These are phyloP conservation scores for Nasonia longicornis DNA, from an alignment of 1,140 invertebrate species.

Conservation along the genomic window DNA sequence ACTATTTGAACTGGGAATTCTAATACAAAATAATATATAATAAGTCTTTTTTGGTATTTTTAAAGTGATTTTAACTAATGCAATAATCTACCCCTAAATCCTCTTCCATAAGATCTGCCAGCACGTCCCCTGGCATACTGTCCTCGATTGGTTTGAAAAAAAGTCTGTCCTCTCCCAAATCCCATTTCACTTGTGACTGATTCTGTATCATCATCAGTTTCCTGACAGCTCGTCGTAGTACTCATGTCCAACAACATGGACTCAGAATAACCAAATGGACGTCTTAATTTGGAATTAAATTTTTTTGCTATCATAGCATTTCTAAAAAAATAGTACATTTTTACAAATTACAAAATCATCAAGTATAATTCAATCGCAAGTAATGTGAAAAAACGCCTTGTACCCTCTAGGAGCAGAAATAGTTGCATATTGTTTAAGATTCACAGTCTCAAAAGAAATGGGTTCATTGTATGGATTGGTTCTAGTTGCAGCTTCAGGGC, in stretches of 20 bases:
- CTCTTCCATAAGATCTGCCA: slow-evolving; percentile 13
- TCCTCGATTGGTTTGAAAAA: background rate
- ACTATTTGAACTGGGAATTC: background rate
- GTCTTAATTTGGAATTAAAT: slow-evolving; percentile 25
- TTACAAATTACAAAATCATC: background rate
- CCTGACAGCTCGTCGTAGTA: background rate
- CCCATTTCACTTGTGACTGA: slow-evolving; percentile 49
- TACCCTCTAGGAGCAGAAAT: slow-evolving; percentile 21
- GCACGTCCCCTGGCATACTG: slow-evolving; percentile 15
- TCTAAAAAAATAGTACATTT: slow-evolving; percentile 11
- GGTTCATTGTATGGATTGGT: slow-evolving; percentile 17
- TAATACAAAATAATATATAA: background rate
- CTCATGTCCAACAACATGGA: slow-evolving; percentile 46
- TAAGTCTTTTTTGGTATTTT: slow-evolving; percentile 4
- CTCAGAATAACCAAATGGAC: slow-evolving; percentile 50
- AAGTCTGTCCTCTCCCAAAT: slow-evolving; percentile 48
- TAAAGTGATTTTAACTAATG: background rate
- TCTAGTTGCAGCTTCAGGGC: background rate
- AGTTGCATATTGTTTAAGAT: slow-evolving; percentile 7
- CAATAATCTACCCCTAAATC: slow-evolving; percentile 35
- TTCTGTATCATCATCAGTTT: slow-evolving; percentile 43
- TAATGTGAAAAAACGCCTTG: background rate
- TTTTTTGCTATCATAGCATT: slow-evolving; percentile 24
- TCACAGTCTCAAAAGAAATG: slow-evolving; percentile 8
- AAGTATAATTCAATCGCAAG: background rate